Conservation (phyloP, 2,113 vertebrate genomes). For the Psettodes erumei region DNA sequence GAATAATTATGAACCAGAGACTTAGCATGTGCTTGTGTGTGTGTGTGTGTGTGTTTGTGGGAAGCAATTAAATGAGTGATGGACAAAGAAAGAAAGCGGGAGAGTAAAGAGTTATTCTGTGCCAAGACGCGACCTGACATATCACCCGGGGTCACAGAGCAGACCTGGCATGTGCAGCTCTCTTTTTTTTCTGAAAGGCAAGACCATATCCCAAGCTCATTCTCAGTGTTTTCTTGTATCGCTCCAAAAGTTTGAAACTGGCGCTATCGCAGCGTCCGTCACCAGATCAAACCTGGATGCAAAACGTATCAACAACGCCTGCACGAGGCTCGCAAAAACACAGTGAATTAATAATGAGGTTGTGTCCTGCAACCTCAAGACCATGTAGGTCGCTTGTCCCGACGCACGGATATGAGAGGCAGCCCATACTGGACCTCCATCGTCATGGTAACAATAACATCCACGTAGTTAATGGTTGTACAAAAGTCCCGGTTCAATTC, state of each 20-base stretch:
- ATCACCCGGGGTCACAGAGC: not conserved
- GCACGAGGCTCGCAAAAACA: not conserved
- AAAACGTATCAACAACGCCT: not conserved
- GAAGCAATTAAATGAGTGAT: constrained; percentile 21
- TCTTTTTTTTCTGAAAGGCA: not conserved
- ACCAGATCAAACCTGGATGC: not conserved
- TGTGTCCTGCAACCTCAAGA: not conserved
- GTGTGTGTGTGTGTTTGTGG: not conserved
- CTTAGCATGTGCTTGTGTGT: constrained; percentile 16
- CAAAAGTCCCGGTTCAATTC: too few relatives aligned
- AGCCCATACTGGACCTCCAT: not conserved
- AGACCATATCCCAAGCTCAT: not conserved
- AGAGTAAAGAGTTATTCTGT: not conserved
- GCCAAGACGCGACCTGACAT: constrained; percentile 12
- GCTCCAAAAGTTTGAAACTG: not conserved
- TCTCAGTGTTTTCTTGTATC: not conserved
- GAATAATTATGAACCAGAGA: constrained; percentile 51
- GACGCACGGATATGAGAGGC: not conserved
- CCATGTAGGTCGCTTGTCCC: not conserved
- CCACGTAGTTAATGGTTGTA: too few relatives aligned
- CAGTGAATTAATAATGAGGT: not conserved
- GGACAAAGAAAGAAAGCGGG: constrained; percentile 12
- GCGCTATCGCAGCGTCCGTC: not conserved
- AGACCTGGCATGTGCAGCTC: not conserved
- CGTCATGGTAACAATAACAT: not conserved